A percentile compares a stretch with the other conserved stretches of the same genome.
Evolutionary conservation across 2,888 invertebrate genomes (phyloP).

Genomic region (Sesia bembeciformis): DNA sequence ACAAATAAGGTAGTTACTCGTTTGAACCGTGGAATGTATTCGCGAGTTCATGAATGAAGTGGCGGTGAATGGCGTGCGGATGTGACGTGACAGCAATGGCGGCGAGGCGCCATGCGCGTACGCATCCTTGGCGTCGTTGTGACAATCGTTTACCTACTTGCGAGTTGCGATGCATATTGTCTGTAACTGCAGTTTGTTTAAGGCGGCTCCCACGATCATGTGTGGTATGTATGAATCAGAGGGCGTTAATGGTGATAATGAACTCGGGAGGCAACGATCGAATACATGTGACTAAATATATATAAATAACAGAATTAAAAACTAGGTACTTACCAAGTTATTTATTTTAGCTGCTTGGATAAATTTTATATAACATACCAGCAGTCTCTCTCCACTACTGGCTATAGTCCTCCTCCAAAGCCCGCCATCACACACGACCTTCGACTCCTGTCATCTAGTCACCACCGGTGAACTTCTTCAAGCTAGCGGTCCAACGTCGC

Average conservation of each 20-base stretch:
- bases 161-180: slow-evolving; percentile 23
- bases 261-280: no score
- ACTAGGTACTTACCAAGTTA: no score
- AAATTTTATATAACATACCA: no score
- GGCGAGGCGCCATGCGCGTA: slow-evolving; percentile 36
- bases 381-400: no score
- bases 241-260: not conserved
- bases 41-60: slow-evolving; percentile 50
- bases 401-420: no score
- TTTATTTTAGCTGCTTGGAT: no score
- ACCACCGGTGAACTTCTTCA: no score
- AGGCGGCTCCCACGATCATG: slow-evolving; percentile 12
- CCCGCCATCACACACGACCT: no score
- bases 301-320: no score
- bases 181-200: slow-evolving; percentile 27
- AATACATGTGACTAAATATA: no score
- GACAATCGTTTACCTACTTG: slow-evolving; percentile 24
- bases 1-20: not conserved
- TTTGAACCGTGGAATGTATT: not conserved
- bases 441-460: no score
- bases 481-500: no score
- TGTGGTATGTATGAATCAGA: slow-evolving; percentile 11
- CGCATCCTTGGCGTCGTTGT: slow-evolving; percentile 27
- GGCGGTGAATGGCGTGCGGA: slow-evolving; percentile 46
- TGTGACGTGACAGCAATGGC: slow-evolving; percentile 41